phyloP scores from a whole-genome alignment of 2,888 invertebrate species.

The Thymelicus acteon region DNA sequence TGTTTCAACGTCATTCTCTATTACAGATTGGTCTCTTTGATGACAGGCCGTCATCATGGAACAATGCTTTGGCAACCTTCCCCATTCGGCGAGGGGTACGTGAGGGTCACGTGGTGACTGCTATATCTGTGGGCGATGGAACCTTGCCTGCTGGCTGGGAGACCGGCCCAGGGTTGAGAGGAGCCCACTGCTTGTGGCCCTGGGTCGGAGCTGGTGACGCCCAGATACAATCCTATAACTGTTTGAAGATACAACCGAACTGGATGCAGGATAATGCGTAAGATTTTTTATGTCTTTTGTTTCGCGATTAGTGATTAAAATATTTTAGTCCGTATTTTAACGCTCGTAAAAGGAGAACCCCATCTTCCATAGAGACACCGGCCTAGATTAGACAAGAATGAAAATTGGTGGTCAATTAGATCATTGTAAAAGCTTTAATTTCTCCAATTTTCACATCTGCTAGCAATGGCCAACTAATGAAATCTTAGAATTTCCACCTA shows the following conservation, averaged over 20 bases:
- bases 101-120: slow-evolving; percentile 79
- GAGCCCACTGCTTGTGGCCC: slow-evolving; percentile 86
- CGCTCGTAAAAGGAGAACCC: no score
- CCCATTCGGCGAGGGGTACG: slow-evolving; percentile 53
- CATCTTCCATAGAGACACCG: no score
- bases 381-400: no score
- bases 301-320: no score
- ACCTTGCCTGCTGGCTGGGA: slow-evolving; percentile 86
- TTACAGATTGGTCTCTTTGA: slow-evolving; percentile 76
- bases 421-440: no score
- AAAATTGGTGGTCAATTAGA: no score
- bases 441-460: no score
- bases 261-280: slow-evolving; percentile 91
- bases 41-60: slow-evolving; percentile 69
- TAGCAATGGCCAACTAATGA: no score
- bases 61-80: slow-evolving; percentile 65
- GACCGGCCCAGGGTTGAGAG: slow-evolving; percentile 65
- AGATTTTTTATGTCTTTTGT: slow-evolving; percentile 42
- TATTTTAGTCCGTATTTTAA: no score
- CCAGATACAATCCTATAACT: slow-evolving; percentile 87
- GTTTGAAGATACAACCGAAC: slow-evolving; percentile 91
- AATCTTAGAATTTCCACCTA: no score
- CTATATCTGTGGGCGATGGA: slow-evolving; percentile 81
- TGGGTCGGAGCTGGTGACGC: slow-evolving; percentile 88
- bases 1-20: slow-evolving; percentile 4